phyloP scores from a whole-genome alignment of 2,797 vertebrate genomes.

The Phoebastria nigripes region DNA sequence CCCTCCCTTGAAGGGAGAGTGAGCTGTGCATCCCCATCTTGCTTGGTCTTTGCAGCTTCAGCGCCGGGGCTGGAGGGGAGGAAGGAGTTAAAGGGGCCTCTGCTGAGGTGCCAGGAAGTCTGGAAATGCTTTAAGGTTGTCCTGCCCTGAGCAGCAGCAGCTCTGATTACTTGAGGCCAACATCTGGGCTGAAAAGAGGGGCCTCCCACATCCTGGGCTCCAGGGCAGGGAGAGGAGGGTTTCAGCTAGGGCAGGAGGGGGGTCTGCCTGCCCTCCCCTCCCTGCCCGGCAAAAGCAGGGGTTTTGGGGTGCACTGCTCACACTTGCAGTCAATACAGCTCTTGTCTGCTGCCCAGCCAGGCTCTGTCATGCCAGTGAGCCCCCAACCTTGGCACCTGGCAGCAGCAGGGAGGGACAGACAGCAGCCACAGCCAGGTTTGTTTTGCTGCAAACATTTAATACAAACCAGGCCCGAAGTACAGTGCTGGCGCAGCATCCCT shows the following conservation, averaged over 20 bases:
- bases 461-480: background rate
- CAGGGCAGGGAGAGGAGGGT: background rate
- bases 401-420: background rate
- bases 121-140: conserved; percentile 41
- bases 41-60: background rate
- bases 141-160: background rate
- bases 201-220: background rate
- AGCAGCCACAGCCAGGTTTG: background rate
- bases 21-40: background rate
- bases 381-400: background rate
- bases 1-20: background rate
- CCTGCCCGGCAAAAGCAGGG: background rate
- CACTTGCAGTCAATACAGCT: background rate
- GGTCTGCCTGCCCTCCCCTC: background rate
- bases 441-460: conserved; percentile 40
- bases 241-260: background rate
- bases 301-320: background rate
- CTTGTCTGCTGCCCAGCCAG: background rate
- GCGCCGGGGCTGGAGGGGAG: background rate
- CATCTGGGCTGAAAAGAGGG: background rate
- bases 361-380: background rate
- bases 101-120: conserved; percentile 17
- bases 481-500: background rate
- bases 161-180: conserved; percentile 39
- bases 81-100: conserved; percentile 58